Percentiles rank a stretch among this genome's conserved stretches.
Evolutionary conservation across 1,140 invertebrate species (phyloP).

Genomic region (Trachymyrmex septentrionalis): DNA sequence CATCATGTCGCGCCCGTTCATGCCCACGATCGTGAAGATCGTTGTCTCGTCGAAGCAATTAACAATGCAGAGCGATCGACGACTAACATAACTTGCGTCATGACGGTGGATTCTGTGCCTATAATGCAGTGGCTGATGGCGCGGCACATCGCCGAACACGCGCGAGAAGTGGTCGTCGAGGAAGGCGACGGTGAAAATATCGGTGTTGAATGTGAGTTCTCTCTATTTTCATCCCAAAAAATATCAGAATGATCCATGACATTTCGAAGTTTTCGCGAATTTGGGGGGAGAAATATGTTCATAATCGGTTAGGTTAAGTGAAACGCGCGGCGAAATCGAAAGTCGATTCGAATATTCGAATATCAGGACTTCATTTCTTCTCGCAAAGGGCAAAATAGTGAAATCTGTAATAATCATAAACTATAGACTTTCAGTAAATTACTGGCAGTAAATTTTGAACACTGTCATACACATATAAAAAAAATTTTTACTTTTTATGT

Average conservation of each 20-base stretch:
- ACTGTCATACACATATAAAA: too few relatives aligned
- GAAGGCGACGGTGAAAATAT: constrained; percentile 88
- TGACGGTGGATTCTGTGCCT: background rate
- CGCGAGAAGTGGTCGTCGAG: constrained; percentile 90
- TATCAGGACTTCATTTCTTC: background rate
- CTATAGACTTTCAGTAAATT: too few relatives aligned
- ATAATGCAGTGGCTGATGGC: constrained; percentile 84
- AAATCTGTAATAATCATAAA: background rate
- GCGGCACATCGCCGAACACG: constrained; percentile 89
- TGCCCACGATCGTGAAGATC: background rate
- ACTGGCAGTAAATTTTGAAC: too few relatives aligned
- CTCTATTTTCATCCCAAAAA: background rate
- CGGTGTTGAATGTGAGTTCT: constrained; percentile 87
- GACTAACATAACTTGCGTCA: background rate
- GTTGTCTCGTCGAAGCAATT: background rate
- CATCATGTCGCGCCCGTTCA: background rate
- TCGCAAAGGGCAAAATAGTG: background rate
- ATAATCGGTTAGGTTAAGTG: background rate
- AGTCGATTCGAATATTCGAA: constrained; percentile 17
- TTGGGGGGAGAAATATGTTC: background rate
- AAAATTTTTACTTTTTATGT: too few relatives aligned
- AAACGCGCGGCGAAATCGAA: background rate
- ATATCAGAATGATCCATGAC: background rate
- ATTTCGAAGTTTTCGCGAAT: background rate
- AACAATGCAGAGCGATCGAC: too few relatives aligned